Percentiles rank a stretch among this genome's conserved stretches.
Evolutionary conservation across 1,140 invertebrate genomes (phyloP).

Genomic region (Hyphantria cunea): DNA sequence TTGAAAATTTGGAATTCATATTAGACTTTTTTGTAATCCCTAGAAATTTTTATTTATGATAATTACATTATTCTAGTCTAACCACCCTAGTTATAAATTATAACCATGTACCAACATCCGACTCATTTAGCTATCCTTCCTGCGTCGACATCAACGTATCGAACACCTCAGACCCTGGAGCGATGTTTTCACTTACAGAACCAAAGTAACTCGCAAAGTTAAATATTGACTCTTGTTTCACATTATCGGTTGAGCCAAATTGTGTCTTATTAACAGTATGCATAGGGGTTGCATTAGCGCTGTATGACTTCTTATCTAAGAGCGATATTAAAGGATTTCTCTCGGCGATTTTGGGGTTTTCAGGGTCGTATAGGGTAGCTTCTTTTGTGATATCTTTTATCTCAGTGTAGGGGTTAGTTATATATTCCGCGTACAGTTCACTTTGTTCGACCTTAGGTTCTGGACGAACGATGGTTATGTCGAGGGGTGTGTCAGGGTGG

Average conservation of each 20-base stretch:
- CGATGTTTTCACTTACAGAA: conserved; percentile 73
- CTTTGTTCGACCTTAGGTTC: conserved; percentile 51
- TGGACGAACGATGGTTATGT: not conserved
- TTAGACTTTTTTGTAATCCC: too few species aligned
- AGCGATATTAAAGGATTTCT: conserved; percentile 13
- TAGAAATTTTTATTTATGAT: too few species aligned
- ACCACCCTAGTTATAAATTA: conserved; percentile 29
- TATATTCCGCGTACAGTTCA: conserved; percentile 80
- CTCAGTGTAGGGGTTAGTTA: conserved; percentile 81
- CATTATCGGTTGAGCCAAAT: conserved; percentile 75
- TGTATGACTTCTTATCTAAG: conserved; percentile 63
- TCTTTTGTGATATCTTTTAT: conserved; percentile 54
- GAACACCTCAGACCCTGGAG: conserved; percentile 83
- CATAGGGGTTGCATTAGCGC: conserved; percentile 73
- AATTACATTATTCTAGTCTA: conserved; percentile 4
- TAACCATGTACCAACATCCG: conserved; percentile 61
- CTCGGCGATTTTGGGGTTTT: conserved; percentile 26
- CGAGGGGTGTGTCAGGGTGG: not conserved
- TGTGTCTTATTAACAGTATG: conserved; percentile 57
- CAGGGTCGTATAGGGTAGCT: conserved; percentile 58
- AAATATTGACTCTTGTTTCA: conserved; percentile 67
- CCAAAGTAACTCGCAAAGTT: conserved; percentile 83
- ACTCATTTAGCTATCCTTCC: conserved; percentile 67
- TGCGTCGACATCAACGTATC: conserved; percentile 66
- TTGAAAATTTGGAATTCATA: too few species aligned